Percentiles rank a stretch among this genome's conserved stretches.
Evolutionary conservation across 2,888 invertebrate species (phyloP).

Genomic region (Chymomyza amoena): DNA sequence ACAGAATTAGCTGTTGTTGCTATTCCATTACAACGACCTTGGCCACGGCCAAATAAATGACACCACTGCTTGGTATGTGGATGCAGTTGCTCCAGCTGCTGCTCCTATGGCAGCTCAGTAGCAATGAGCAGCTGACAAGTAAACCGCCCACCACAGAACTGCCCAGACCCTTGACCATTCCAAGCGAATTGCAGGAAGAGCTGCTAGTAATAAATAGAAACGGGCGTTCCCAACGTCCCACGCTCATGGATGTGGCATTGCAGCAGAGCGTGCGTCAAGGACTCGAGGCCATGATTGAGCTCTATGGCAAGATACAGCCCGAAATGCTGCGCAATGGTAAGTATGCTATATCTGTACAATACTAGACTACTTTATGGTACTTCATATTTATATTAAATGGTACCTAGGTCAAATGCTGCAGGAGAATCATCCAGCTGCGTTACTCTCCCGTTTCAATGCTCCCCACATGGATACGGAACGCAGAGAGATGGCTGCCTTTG

Average conservation of each 20-base stretch:
- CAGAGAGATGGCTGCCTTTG: constrained; percentile 77
- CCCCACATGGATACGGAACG: constrained; percentile 68
- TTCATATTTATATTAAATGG: neutral
- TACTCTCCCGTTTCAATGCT: constrained; percentile 77
- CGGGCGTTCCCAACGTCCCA: constrained; percentile 64
- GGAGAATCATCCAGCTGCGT: constrained; percentile 77
- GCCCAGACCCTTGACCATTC: constrained; percentile 55
- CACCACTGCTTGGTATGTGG: constrained; percentile 35
- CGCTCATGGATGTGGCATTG: constrained; percentile 75
- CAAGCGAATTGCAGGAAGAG: constrained; percentile 10
- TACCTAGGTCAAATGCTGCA: constrained; percentile 74
- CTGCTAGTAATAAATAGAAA: constrained; percentile 14
- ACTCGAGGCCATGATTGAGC: constrained; percentile 76
- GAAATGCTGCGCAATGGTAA: constrained; percentile 76
- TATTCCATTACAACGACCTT: neutral
- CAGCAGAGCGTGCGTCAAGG: constrained; percentile 77
- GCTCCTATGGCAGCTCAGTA: neutral
- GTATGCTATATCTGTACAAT: constrained; percentile 12
- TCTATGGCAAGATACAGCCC: constrained; percentile 77
- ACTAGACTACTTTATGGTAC: neutral
- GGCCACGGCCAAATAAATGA: neutral
- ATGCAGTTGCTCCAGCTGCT: constrained; percentile 21
- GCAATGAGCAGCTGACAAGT: constrained; percentile 12
- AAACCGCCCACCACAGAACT: constrained; percentile 61
- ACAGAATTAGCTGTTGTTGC: constrained; percentile 8